Percentiles rank a stretch among this genome's conserved stretches.
Conservation (phyloP, 2,113 vertebrate species). For the Cyphomyrus plagiostoma region DNA sequence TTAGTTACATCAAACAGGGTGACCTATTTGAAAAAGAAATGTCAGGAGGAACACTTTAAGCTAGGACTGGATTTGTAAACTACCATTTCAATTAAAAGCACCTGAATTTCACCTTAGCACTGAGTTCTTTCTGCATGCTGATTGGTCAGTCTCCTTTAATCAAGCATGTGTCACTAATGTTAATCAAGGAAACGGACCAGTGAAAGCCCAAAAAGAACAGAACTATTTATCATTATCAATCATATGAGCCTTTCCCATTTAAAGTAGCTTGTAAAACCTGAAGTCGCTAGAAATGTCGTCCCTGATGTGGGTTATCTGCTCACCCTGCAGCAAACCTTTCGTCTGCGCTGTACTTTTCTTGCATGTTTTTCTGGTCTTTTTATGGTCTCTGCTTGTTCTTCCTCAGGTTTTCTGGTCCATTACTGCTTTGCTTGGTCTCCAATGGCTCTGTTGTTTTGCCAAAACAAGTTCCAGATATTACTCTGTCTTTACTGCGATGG, state of each 20-base stretch:
- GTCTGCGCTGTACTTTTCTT: not conserved
- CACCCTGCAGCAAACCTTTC: not conserved
- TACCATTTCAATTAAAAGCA: not conserved
- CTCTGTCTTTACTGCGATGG: no score
- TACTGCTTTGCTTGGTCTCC: no score
- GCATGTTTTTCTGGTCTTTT: not conserved
- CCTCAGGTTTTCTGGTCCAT: no score
- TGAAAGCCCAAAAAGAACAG: not conserved
- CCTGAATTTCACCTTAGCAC: not conserved
- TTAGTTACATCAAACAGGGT: no score
- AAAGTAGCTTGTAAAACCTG: not conserved
- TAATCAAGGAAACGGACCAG: not conserved
- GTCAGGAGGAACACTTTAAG: no score
- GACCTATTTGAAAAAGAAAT: no score
- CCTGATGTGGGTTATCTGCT: not conserved
- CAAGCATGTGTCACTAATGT: not conserved
- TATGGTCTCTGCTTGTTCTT: not conserved
- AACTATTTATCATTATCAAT: not conserved
- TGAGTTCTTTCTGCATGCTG: not conserved
- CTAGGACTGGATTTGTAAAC: no score
- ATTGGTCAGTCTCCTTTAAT: not conserved
- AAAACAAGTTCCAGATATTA: no score
- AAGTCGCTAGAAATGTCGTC: not conserved
- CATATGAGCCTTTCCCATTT: not conserved
- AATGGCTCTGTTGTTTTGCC: no score